Evolutionary conservation across 1,140 invertebrate genomes (phyloP).

Genomic region (Hermatobates lingyangjiaoensis): DNA sequence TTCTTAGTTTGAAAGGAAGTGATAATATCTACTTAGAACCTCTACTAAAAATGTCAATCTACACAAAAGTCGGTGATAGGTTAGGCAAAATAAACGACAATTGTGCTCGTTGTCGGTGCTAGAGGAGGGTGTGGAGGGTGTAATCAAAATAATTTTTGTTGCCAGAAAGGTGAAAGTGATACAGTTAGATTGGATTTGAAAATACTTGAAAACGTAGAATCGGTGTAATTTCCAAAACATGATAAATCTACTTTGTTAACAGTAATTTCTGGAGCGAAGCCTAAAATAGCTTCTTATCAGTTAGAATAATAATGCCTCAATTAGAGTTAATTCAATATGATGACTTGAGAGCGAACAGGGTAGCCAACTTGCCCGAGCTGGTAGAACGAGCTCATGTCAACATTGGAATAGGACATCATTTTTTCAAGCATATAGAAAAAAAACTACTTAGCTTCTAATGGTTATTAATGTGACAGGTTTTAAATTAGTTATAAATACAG

Average conservation of each 20-base stretch:
- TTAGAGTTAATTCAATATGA: constrained; percentile 51
- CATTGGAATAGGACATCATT: constrained; percentile 53
- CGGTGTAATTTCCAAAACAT: constrained; percentile 88
- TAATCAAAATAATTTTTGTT: constrained; percentile 45
- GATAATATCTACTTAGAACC: constrained; percentile 51
- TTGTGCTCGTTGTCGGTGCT: constrained; percentile 44
- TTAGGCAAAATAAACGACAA: constrained; percentile 51
- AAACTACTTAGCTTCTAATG: constrained; percentile 71
- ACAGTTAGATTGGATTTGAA: constrained; percentile 61
- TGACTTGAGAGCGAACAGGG: constrained; percentile 54
- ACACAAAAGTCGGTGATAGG: constrained; percentile 36
- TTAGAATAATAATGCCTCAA: constrained; percentile 67
- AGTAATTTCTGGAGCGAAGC: constrained; percentile 61
- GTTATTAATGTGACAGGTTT: constrained; percentile 83
- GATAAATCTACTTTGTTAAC: constrained; percentile 78
- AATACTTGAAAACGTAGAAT: constrained; percentile 73
- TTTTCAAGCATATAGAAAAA: constrained; percentile 80
- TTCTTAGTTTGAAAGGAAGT: constrained; percentile 50
- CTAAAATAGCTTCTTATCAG: constrained; percentile 77
- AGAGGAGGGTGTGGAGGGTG: constrained; percentile 58
- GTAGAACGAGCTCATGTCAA: constrained; percentile 87
- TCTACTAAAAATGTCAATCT: constrained; percentile 57
- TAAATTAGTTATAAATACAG: constrained; percentile 44
- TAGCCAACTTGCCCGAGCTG: constrained; percentile 85
- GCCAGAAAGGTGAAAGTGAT: constrained; percentile 44